Percentiles rank a stretch among this genome's conserved stretches.
phyloP scores from a whole-genome alignment of 1,140 invertebrate genomes.

The Anastrepha ludens region DNA sequence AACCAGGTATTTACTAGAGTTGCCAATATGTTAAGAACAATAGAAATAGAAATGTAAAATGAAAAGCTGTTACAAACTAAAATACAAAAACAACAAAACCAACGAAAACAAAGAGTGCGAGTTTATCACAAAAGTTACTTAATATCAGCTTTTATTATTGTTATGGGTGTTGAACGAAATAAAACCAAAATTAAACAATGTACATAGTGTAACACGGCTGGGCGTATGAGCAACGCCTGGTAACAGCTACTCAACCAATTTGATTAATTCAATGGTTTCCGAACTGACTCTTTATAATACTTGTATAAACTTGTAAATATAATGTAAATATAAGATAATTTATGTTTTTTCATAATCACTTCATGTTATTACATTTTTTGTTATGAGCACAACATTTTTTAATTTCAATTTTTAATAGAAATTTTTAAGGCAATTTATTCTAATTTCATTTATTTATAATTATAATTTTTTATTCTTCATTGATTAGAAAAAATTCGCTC shows the following conservation, averaged over 20 bases:
- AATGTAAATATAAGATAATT: no score
- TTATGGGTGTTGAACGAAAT: neutral
- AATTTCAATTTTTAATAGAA: no score
- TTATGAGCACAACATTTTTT: no score
- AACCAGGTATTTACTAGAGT: slow-evolving; percentile 52
- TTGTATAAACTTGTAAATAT: neutral
- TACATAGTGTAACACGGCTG: neutral
- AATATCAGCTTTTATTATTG: no score
- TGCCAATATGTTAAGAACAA: neutral
- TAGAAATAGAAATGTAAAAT: neutral
- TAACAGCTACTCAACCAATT: neutral
- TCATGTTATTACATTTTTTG: neutral
- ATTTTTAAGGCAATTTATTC: no score
- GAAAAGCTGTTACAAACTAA: slow-evolving; percentile 3
- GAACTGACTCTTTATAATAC: neutral
- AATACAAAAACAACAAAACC: neutral
- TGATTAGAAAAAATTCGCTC: no score
- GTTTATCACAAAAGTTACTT: no score
- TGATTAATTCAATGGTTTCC: neutral
- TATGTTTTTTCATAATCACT: no score
- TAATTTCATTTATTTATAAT: no score
- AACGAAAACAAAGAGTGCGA: neutral
- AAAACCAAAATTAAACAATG: slow-evolving; percentile 5
- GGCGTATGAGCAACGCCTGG: slow-evolving; percentile 2
- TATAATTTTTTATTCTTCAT: no score